A percentile compares a stretch with the other conserved stretches of the same genome.
phyloP scores from a whole-genome alignment of 2,113 vertebrate genomes.

The Urocynchramus pylzowi region DNA sequence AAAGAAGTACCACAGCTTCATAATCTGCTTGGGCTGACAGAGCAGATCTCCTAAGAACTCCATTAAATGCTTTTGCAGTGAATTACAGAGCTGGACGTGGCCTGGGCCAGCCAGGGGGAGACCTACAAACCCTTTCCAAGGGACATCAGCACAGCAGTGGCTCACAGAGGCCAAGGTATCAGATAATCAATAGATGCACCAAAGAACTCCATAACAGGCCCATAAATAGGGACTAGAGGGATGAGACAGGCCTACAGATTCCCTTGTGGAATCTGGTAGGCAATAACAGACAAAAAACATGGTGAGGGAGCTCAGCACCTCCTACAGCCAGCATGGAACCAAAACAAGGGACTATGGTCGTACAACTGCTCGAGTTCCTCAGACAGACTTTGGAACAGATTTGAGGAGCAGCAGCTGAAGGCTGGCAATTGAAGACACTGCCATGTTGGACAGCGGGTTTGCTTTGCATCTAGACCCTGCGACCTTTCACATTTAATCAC shows the following conservation, averaged over 20 bases:
- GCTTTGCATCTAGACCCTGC: background rate
- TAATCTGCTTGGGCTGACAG: background rate
- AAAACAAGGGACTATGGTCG: background rate
- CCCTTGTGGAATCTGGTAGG: background rate
- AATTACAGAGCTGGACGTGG: background rate
- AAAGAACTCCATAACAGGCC: background rate
- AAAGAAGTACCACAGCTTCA: background rate
- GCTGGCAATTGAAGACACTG: background rate
- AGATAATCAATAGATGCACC: background rate
- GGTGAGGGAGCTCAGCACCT: accelerated
- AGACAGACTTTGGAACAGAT: background rate
- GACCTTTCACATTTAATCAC: background rate
- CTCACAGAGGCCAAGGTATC: background rate
- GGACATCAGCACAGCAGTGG: background rate
- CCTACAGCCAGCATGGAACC: background rate
- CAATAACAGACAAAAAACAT: background rate
- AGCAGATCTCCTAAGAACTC: background rate
- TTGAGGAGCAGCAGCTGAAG: background rate
- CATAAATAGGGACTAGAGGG: background rate
- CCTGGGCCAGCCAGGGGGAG: background rate
- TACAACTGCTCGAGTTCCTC: background rate
- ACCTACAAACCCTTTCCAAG: background rate
- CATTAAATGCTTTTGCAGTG: background rate
- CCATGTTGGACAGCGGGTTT: accelerated
- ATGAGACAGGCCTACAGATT: background rate